A percentile compares a stretch with the other conserved stretches of the same genome.
Evolutionary conservation across 2,888 invertebrate genomes (phyloP).

Genomic region (Bellardia pandia): DNA sequence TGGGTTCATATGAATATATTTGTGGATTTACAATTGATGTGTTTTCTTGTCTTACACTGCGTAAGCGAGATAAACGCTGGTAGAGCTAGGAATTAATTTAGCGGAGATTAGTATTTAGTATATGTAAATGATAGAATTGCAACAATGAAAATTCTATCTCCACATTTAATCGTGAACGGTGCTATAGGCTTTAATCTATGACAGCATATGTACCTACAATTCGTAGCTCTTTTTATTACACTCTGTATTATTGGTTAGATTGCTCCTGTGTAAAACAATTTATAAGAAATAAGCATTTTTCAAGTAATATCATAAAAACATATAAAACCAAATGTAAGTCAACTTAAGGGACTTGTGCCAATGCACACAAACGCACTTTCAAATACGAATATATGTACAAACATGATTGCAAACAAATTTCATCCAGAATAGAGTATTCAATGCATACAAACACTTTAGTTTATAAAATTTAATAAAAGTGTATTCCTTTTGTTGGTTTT

Average conservation of each 20-base stretch:
- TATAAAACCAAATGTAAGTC: conserved; percentile 1
- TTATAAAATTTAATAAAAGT: no score
- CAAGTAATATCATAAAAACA: conserved; percentile 25
- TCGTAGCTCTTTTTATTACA: not conserved
- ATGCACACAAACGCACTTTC: not conserved
- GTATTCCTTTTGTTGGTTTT: no score
- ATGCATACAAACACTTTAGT: not conserved
- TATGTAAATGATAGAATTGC: no score
- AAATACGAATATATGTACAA: not conserved
- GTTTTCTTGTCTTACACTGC: no score
- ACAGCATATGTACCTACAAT: not conserved
- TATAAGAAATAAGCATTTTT: conserved; percentile 27
- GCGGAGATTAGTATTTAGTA: no score
- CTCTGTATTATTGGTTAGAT: not conserved
- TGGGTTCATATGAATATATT: no score
- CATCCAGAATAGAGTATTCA: conserved; percentile 22
- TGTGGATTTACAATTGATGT: no score
- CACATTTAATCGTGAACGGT: no score
- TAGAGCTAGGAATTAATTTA: no score
- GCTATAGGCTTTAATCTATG: no score
- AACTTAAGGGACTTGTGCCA: conserved; percentile 23
- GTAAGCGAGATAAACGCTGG: no score
- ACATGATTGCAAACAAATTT: not conserved
- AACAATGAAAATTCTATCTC: no score
- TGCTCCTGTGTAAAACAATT: not conserved